phyloP scores from a whole-genome alignment of 2,797 vertebrate genomes.

The Philypnodon macrostomus region DNA sequence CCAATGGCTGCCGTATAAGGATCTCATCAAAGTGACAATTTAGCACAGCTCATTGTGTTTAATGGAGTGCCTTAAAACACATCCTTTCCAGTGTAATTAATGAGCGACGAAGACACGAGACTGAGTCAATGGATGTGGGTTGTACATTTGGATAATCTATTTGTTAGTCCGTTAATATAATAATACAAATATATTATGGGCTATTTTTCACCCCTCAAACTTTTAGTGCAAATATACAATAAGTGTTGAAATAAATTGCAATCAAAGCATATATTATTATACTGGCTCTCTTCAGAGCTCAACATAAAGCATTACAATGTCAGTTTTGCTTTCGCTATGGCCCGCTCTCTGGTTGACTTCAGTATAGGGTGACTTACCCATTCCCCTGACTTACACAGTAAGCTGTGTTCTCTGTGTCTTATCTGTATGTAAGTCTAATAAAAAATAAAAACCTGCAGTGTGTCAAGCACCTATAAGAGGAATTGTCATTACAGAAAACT shows the following conservation, averaged over 20 bases:
- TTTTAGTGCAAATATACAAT: too few relatives aligned
- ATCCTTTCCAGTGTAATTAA: constrained; percentile 58
- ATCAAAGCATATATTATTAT: constrained; percentile 11
- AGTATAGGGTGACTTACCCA: too few relatives aligned
- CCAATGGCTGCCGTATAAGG: constrained; percentile 31
- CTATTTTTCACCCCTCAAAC: not conserved
- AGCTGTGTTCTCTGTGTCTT: too few relatives aligned
- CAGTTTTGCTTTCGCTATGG: too few relatives aligned
- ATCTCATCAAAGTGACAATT: constrained; percentile 55
- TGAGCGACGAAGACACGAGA: constrained; percentile 35
- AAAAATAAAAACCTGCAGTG: too few relatives aligned
- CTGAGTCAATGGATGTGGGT: constrained; percentile 22
- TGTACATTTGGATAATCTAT: constrained; percentile 3
- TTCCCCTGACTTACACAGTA: too few relatives aligned
- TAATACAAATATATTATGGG: not conserved
- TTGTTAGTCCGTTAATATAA: constrained; percentile 6
- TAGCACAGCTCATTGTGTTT: constrained; percentile 60
- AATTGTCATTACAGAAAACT: too few relatives aligned
- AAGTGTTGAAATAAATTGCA: not conserved
- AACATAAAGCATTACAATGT: too few relatives aligned
- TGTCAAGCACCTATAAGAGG: too few relatives aligned
- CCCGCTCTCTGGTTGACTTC: too few relatives aligned
- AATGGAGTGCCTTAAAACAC: constrained; percentile 55
- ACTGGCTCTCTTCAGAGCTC: too few relatives aligned
- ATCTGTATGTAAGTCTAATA: too few relatives aligned